Evolutionary conservation across 2,888 invertebrate genomes (phyloP), one percentile per base, ranked within the genome.

Genomic region (Cremastinae sp.): DNA sequence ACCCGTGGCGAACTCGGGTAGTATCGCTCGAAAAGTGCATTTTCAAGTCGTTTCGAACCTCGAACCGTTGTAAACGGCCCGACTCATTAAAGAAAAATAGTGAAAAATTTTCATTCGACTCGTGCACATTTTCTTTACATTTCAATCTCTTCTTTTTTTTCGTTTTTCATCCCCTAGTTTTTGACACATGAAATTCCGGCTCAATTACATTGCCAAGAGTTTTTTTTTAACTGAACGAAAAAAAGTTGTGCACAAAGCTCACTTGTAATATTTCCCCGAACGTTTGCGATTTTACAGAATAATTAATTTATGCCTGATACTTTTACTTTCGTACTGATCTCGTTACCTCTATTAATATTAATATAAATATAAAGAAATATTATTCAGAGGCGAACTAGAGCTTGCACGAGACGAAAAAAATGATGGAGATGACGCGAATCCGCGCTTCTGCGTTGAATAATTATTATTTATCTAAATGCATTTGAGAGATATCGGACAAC

Each of bases 401-500:
- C 53, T 5, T n/a, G 20, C 22, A 8, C 39, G 43, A 28, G 39
- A 28, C 39, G 35, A 28, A 28, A 22, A 43, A 22, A 35, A 41
- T 28, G 22, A 28, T 28, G 53, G 18, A 28, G 55, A 72, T 39
- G 10, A 5, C 43, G 16, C 43, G 14, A 20, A 59, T 5, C 5
- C 28, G 28, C 28, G 2, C 28, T 28, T 28, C 28, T 5, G 28
- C 2, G 37, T 49, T 62, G 47, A 35, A 47, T 49, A 47, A 49
- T 47, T n/a, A 45, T 47, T 62, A 62, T 39, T 64, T 37, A 20
- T 53, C 9, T 7, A 74, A 64, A 35, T 58, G 58, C 69, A 65
- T 70, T 58, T 55, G 66, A 76, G 69, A 75, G 51, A 45, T n/a
- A 74, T 68, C 18, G 35, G 70, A 41, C 64, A 68, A 72, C 71